Evolutionary conservation across 2,888 invertebrate species (phyloP).

Genomic region (Endomychus coccineus): DNA sequence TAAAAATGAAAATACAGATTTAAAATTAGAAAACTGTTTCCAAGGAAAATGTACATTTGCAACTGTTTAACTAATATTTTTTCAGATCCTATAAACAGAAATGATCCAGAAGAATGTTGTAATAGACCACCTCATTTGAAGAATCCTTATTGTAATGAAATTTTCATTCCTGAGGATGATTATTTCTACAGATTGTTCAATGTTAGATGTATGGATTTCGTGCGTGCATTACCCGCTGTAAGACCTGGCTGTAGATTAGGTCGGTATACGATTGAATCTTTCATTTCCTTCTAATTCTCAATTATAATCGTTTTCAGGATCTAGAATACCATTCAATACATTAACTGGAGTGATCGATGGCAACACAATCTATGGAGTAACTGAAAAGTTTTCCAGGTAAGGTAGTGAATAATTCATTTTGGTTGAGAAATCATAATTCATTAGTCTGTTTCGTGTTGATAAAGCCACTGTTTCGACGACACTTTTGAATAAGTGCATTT

Average conservation of each 20-base stretch:
- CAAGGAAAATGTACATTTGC: too few relatives aligned
- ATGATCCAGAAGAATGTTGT: constrained; percentile 89
- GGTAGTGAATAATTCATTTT: too few relatives aligned
- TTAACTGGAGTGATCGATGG: constrained; percentile 81
- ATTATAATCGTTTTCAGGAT: constrained; percentile 49
- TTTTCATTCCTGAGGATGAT: constrained; percentile 80
- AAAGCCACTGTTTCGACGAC: too few relatives aligned
- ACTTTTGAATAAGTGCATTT: too few relatives aligned
- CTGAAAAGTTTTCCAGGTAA: constrained; percentile 71
- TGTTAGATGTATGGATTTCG: constrained; percentile 84
- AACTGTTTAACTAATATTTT: too few relatives aligned
- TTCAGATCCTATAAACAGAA: constrained; percentile 74
- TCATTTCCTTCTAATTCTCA: not conserved
- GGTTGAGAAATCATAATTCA: too few relatives aligned
- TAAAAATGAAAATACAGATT: too few relatives aligned
- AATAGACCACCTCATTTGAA: constrained; percentile 71
- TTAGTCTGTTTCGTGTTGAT: too few relatives aligned
- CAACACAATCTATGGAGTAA: constrained; percentile 84
- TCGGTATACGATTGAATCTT: constrained; percentile 28
- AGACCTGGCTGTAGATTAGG: constrained; percentile 82
- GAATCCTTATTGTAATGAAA: constrained; percentile 88
- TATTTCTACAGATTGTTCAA: constrained; percentile 81
- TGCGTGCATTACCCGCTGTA: constrained; percentile 79
- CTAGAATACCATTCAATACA: constrained; percentile 78
- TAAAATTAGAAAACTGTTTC: too few relatives aligned